Evolutionary conservation across 2,113 vertebrate species (phyloP), one percentile per base, ranked within the genome.

Genomic region (Myrmophylax atrothorax): DNA sequence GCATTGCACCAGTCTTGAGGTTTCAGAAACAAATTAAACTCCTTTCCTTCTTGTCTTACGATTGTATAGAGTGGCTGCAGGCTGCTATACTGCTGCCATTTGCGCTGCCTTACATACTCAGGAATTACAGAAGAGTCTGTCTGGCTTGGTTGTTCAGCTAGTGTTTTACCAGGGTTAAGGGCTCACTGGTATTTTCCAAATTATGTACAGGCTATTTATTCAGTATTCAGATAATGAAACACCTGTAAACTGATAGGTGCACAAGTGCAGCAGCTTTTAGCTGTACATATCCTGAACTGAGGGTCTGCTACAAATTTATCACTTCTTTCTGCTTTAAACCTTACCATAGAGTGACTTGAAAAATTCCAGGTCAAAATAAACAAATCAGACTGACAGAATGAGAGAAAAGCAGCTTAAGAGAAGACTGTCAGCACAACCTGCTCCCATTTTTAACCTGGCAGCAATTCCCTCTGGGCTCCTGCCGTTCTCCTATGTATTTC

Each of bases 361-460:
- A 84, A 78, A 78, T 81, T 87, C 52, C 40, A 18, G 70, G 64
- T 62, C 69, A 93, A 95, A 92, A 92, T 94, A 97, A 97, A 96
- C 93, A 97, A 96, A 87, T 56, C 84, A 84, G 64, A 28, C 64
- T 89, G 76, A 87, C 68, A 81, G 89, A 93, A 60, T 15, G 7
- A 68, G 31, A 90, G 69, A 84, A 92, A 95, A 95, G 73, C 56
- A 92, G 47, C 66, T 89, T 89, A 87, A 92, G 86, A 94, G 84
- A 85, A 92, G 80, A 60, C 64, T 94, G 95, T 93, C 83, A 89
- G 86, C 69, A 89, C 89, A 96, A 26, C 95, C 93, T 90, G 86
- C 93, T 97, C 83, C 56, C 52, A 92, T 93, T 94, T 75, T 84
- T 94, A 97, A 94, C 95, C 96, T 96, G 95, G 95, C 93, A 97